Conservation (phyloP, 53 echinoderm and acorn worm genomes). For the Holothuria leucospilota region DNA sequence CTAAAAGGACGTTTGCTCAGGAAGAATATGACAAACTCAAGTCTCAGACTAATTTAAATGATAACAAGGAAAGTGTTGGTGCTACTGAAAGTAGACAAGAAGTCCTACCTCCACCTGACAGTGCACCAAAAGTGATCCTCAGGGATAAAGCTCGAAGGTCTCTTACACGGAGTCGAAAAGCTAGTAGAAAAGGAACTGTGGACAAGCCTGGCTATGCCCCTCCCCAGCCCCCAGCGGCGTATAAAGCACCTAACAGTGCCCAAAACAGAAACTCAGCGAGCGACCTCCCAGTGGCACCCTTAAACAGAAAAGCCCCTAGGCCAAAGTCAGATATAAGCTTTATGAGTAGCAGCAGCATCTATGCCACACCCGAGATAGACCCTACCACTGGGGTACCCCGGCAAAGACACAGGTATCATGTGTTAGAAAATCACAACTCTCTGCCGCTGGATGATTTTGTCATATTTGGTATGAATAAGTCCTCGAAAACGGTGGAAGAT, state of each 20-base stretch:
- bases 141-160: constrained; percentile 20
- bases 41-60: no score
- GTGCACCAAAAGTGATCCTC: constrained; percentile 16
- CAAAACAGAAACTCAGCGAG: constrained; percentile 19
- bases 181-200: constrained; percentile 2
- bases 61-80: background rate
- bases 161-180: constrained; percentile 14
- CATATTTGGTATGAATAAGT: constrained; percentile 25
- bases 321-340: constrained; percentile 33
- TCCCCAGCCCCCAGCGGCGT: constrained; percentile 1
- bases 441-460: constrained; percentile 55
- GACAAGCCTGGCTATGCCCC: constrained; percentile 32
- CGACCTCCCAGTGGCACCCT: constrained; percentile 6
- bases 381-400: background rate
- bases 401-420: constrained; percentile 27
- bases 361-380: constrained; percentile 29
- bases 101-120: background rate
- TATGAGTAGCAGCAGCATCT: background rate
- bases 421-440: constrained; percentile 30
- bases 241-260: background rate
- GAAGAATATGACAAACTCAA: no score
- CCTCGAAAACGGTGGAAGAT: constrained; percentile 54
- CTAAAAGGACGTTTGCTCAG: no score
- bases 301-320: background rate
- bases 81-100: background rate